Evolutionary conservation across 1,140 invertebrate species (phyloP).

Genomic region (Aporrectodea caliginosa): DNA sequence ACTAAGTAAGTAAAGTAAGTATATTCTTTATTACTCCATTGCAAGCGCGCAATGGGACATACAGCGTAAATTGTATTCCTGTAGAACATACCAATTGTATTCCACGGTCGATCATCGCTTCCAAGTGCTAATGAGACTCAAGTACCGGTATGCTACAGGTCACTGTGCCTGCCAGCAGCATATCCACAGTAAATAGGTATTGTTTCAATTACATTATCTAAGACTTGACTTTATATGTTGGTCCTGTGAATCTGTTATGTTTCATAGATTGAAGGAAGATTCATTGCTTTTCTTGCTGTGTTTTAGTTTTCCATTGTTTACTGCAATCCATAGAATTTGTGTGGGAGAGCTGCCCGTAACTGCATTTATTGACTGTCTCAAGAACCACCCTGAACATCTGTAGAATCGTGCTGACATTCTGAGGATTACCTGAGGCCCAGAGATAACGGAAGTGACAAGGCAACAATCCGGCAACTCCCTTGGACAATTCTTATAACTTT

Average conservation of each 20-base stretch:
- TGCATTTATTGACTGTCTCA: conserved; percentile 84
- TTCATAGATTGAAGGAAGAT: conserved; percentile 41
- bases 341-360: conserved; percentile 70
- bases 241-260: not conserved
- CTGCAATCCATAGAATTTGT: conserved; percentile 89
- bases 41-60: no score
- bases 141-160: not conserved
- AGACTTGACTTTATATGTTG: not conserved
- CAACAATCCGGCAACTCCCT: no score
- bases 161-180: not conserved
- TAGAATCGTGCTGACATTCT: no score
- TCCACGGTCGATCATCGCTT: no score
- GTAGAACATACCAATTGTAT: no score
- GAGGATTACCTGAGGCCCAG: no score
- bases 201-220: not conserved
- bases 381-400: conserved; percentile 86
- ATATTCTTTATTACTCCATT: no score
- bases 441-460: no score
- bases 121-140: not conserved
- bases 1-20: no score
- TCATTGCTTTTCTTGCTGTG: no score
- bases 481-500: no score
- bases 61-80: no score
- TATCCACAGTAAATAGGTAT: not conserved
- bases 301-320: conserved; percentile 89